phyloP scores from a whole-genome alignment of 2,797 vertebrate genomes.

The Uromys caudimaculatus region DNA sequence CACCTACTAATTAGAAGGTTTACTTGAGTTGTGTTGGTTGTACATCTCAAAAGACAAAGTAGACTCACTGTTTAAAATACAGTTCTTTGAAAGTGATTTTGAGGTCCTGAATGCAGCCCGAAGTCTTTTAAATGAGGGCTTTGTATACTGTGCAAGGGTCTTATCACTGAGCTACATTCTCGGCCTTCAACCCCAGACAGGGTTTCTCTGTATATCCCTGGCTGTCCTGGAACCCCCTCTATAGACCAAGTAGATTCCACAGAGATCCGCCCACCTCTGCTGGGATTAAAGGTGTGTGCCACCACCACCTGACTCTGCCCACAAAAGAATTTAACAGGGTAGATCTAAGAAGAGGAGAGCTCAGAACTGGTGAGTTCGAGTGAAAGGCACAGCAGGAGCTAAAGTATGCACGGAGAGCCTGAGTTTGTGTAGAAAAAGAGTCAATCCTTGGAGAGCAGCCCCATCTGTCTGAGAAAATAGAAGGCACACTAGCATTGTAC shows the following conservation, averaged over 20 bases:
- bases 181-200: background rate
- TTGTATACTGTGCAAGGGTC: background rate
- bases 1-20: background rate
- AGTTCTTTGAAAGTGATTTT: background rate
- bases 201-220: background rate
- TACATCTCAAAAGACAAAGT: background rate
- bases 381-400: background rate
- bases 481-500: background rate
- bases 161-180: background rate
- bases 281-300: background rate
- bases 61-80: background rate
- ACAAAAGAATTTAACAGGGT: background rate
- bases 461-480: background rate
- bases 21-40: background rate
- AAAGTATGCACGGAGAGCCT: background rate
- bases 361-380: background rate
- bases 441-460: background rate
- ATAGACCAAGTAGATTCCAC: background rate
- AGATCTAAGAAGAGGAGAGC: background rate
- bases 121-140: background rate
- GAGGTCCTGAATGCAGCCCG: background rate
- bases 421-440: background rate
- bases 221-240: background rate
- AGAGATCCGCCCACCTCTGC: background rate
- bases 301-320: background rate